A percentile compares a stretch with the other conserved stretches of the same genome.
phyloP scores from a whole-genome alignment of 1,140 invertebrate species.

The Panulirus ornatus region DNA sequence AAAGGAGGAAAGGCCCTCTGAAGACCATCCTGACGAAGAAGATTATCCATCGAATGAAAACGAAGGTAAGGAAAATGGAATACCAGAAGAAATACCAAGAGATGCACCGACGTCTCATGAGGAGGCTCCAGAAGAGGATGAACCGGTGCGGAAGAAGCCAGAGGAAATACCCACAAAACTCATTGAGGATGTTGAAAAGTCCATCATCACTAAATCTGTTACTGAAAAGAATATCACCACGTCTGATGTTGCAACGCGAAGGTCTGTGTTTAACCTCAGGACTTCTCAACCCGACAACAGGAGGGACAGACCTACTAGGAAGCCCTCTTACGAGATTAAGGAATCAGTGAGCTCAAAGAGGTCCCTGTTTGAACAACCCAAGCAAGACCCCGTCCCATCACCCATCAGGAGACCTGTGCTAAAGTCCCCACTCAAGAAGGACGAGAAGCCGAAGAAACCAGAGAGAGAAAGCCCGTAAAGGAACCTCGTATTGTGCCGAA shows the following conservation, averaged over 20 bases:
- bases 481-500: slow-evolving; percentile 70
- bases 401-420: slow-evolving; percentile 37
- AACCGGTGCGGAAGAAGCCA: slow-evolving; percentile 23
- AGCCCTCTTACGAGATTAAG: slow-evolving; percentile 64
- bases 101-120: background rate
- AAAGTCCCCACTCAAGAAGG: slow-evolving; percentile 14
- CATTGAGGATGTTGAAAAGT: slow-evolving; percentile 20
- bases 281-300: slow-evolving; percentile 31
- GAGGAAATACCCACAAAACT: slow-evolving; percentile 30
- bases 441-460: slow-evolving; percentile 29
- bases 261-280: slow-evolving; percentile 40
- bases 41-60: background rate
- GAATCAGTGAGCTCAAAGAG: slow-evolving; percentile 60
- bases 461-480: slow-evolving; percentile 61
- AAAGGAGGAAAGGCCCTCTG: slow-evolving; percentile 14
- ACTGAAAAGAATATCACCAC: slow-evolving; percentile 46
- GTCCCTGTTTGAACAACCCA: slow-evolving; percentile 64
- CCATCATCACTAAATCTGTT: slow-evolving; percentile 15
- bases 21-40: background rate
- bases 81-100: background rate
- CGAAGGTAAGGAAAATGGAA: slow-evolving; percentile 14
- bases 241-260: slow-evolving; percentile 32
- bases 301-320: slow-evolving; percentile 52
- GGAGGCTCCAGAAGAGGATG: slow-evolving; percentile 3
- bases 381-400: slow-evolving; percentile 43